Evolutionary conservation across 2,797 vertebrate species (phyloP).

Genomic region (Lycodopsis pacificus): DNA sequence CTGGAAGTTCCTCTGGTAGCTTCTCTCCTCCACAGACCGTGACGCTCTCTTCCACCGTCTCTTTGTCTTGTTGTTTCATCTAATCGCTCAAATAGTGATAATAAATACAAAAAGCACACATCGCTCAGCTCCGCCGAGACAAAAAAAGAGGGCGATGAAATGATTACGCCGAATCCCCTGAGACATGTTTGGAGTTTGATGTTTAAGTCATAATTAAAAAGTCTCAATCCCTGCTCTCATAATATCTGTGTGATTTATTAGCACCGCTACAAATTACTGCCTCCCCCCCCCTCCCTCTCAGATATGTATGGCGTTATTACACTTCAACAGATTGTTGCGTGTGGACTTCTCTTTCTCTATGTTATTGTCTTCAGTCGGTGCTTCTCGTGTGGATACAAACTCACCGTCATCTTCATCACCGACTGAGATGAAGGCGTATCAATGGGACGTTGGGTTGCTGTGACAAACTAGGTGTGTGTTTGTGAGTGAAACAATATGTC

Average conservation of each 20-base stretch:
- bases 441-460: conserved; percentile 11
- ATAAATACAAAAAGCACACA: conserved; percentile 49
- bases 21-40: not conserved
- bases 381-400: conserved; percentile 2
- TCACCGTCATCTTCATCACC: conserved; percentile 24
- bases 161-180: conserved; percentile 80
- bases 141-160: conserved; percentile 62
- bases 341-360: conserved; percentile 15
- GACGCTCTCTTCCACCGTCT: not conserved
- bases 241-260: conserved; percentile 82
- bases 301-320: conserved; percentile 59
- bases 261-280: conserved; percentile 61
- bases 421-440: conserved; percentile 40
- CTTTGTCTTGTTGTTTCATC: conserved; percentile 49
- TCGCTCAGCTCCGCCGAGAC: conserved; percentile 42
- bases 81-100: conserved; percentile 42
- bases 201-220: conserved; percentile 87
- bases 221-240: conserved; percentile 73
- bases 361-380: conserved; percentile 30
- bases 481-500: conserved; percentile 30
- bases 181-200: conserved; percentile 79
- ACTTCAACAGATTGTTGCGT: conserved; percentile 53
- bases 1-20: not conserved
- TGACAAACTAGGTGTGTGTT: conserved; percentile 21
- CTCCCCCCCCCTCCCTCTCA: conserved; percentile 8